A percentile compares a stretch with the other conserved stretches of the same genome.
These are phyloP conservation scores for Trichacis sp. DNA, from an alignment of 2,888 invertebrate species.

Conservation along the genomic window DNA sequence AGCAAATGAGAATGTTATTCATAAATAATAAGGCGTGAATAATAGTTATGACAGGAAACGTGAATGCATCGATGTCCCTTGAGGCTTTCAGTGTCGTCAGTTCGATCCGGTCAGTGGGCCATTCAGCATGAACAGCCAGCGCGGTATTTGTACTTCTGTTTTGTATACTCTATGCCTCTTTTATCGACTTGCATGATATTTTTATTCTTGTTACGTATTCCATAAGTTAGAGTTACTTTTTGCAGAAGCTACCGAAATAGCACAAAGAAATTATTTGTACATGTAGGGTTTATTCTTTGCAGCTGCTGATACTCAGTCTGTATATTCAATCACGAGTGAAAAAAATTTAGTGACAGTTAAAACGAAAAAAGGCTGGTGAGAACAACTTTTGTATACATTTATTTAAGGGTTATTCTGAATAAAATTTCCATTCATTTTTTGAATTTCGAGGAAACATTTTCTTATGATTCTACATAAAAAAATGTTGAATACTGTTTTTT, in stretches of 20 bases:
- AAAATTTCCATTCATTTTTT: too few relatives aligned
- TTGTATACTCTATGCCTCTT: slow-evolving; percentile 4
- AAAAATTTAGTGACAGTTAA: slow-evolving; percentile 59
- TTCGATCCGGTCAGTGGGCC: slow-evolving; percentile 66
- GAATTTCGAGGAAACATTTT: too few relatives aligned
- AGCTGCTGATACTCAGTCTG: slow-evolving; percentile 53
- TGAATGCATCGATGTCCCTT: slow-evolving; percentile 52
- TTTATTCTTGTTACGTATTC: slow-evolving; percentile 16
- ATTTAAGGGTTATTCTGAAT: too few relatives aligned
- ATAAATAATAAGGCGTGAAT: neutral
- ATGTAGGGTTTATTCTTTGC: slow-evolving; percentile 2
- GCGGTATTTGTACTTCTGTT: slow-evolving; percentile 49
- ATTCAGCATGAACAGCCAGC: slow-evolving; percentile 64
- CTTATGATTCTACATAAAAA: too few relatives aligned
- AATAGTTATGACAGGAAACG: slow-evolving; percentile 1
- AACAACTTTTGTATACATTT: too few relatives aligned
- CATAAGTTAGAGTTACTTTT: neutral
- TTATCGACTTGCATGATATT: slow-evolving; percentile 26
- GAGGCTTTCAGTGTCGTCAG: slow-evolving; percentile 64
- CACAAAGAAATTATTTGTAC: neutral
- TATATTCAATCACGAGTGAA: slow-evolving; percentile 58
- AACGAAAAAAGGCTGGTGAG: slow-evolving; percentile 62
- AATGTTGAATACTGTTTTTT: too few relatives aligned
- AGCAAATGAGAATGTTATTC: neutral
- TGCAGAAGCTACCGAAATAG: too few relatives aligned